Base-by-base conservation (phyloP, 2,888 invertebrate genomes). In the Agelastica alni region DNA sequence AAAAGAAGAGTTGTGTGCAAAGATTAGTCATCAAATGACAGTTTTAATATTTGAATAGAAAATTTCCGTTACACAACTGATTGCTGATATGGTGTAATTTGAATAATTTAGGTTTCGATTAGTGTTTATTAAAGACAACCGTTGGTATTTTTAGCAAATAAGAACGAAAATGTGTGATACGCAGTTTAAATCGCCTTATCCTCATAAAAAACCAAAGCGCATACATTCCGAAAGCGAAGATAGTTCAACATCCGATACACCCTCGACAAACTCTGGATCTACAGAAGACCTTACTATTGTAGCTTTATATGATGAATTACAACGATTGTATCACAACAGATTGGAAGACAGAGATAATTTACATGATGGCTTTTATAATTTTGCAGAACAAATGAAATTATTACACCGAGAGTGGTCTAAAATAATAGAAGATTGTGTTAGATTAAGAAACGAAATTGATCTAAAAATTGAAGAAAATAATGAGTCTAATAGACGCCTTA, bases 401-500 rank as follows among this genome's bases (percentile, higher is more conserved):
- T 84, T 88, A 62, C 80, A 87, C 3, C 77, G 81, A 12, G 86
- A 88, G 66, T 90, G 88, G 85, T 75, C 84, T 0, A 80, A 83
- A 1, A 83, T 88, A 0, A 85, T 88, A 26, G 80, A 83, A 4
- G 93, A 93, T 70, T 85, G 88, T n/a, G 79, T 81, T 32, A 80
- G 89, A 0, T 79, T 93, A 13, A 88, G 89, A 65, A 78, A 82
- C 0, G 84, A 87, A 65, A 75, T 93, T 17, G 87, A 89, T 58
- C 83, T 85, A 44, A 83, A 88, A 2, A 83, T 88, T 28, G 81
- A 84, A 13, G 88, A 90, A 39, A 85, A 88, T 53, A 82, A 85
- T 3, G 87, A 88, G 65, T 81, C 91, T 66, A 91, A 93, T 67
- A 85, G 86, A 2, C 91, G 92, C 72, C 81, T 95, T 58, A 86